These are phyloP conservation scores for Pseudococcus viburni DNA, from an alignment of 2,888 invertebrate species.

Conservation along the genomic window DNA sequence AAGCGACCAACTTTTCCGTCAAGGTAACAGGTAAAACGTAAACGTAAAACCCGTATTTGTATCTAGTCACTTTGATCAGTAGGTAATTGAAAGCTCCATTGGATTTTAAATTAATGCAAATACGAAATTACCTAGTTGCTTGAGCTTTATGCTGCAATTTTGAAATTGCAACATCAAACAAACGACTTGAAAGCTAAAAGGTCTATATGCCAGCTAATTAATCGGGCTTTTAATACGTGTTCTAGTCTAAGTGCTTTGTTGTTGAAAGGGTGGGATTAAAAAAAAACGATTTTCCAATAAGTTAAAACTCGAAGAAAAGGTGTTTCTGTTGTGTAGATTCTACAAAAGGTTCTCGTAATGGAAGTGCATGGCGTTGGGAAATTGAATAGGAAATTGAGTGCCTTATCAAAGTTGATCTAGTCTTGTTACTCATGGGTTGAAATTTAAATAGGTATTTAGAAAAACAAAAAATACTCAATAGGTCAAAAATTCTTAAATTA, in stretches of 20 bases:
- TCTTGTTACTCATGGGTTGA: too few relatives aligned
- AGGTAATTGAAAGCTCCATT: conserved; percentile 27
- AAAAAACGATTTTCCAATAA: background rate
- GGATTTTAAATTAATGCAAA: conserved; percentile 48
- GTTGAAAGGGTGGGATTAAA: background rate
- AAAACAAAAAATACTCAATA: too few relatives aligned
- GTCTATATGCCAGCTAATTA: conserved; percentile 2
- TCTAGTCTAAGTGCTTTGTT: background rate
- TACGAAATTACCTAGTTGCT: background rate
- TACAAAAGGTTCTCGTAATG: background rate
- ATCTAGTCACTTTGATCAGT: conserved; percentile 9
- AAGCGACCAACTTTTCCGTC: background rate
- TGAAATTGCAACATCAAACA: conserved; percentile 10
- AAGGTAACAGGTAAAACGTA: background rate
- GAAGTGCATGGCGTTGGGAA: background rate
- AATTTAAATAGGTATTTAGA: too few relatives aligned
- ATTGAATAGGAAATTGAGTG: background rate
- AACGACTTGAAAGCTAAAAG: conserved; percentile 27
- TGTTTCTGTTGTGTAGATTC: background rate
- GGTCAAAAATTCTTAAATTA: too few relatives aligned
- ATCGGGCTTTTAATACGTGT: background rate
- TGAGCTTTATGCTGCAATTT: conserved; percentile 19
- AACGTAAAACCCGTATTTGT: background rate
- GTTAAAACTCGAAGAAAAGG: background rate
- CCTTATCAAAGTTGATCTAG: too few relatives aligned